Conservation (phyloP, 2,113 vertebrate genomes). For the Ornithorhynchus anatinus region DNA sequence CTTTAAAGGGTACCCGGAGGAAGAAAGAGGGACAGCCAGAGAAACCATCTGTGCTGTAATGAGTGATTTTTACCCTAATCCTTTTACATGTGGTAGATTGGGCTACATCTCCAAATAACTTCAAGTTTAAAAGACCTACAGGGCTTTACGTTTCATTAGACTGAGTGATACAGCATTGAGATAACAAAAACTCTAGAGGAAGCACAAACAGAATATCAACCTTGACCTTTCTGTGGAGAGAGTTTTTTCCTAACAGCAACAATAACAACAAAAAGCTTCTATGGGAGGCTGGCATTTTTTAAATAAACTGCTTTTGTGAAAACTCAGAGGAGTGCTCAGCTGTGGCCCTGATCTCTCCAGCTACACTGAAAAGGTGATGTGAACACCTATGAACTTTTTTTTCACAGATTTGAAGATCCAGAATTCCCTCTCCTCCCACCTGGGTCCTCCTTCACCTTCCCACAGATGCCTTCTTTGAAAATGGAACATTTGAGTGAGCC, state of each 20-base stretch:
- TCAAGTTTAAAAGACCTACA: neutral
- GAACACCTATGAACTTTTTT: neutral
- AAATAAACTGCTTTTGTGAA: neutral
- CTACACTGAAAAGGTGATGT: neutral
- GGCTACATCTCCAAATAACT: slow-evolving; percentile 7
- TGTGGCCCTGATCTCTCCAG: neutral
- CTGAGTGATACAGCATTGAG: neutral
- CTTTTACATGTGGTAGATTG: too few relatives aligned
- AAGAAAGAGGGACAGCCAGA: too few relatives aligned
- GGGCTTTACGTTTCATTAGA: neutral
- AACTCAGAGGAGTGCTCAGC: neutral
- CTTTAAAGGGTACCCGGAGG: too few relatives aligned
- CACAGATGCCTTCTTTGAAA: too few relatives aligned
- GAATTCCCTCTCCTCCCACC: neutral
- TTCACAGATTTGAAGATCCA: neutral
- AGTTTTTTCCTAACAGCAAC: neutral
- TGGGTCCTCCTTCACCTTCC: neutral
- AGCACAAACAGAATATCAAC: slow-evolving; percentile 1
- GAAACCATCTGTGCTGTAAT: too few relatives aligned
- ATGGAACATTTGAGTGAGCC: too few relatives aligned
- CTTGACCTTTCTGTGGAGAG: neutral
- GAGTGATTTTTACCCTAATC: too few relatives aligned
- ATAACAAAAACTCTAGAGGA: neutral
- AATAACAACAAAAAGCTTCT: neutral
- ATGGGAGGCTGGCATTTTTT: neutral